Evolutionary conservation across 2,888 invertebrate species (phyloP).

Genomic region (Lasioglossum marginatum): DNA sequence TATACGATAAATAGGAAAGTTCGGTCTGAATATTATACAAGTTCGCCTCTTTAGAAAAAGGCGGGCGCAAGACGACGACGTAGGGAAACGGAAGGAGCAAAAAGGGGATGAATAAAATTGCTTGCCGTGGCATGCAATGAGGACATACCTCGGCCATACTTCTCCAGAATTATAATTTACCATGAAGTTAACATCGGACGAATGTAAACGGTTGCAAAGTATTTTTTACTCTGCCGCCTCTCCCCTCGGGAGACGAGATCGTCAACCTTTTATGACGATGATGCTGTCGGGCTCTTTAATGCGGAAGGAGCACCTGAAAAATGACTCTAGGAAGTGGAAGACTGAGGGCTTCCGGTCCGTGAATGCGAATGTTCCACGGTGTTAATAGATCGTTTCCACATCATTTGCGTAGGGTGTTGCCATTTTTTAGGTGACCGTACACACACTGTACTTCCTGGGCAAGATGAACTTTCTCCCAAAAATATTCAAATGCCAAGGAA

Average conservation of each 20-base stretch:
- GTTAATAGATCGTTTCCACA: conserved; percentile 44
- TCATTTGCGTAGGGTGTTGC: conserved; percentile 21
- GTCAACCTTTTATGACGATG: conserved; percentile 15
- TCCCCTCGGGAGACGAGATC: too few relatives aligned
- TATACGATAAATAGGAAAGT: conserved; percentile 51
- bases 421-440: background rate
- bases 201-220: conserved; percentile 47
- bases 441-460: background rate
- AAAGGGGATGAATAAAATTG: conserved; percentile 52
- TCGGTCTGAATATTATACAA: conserved; percentile 45
- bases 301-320: conserved; percentile 44
- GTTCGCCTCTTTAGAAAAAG: conserved; percentile 29
- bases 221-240: background rate
- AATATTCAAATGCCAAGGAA: background rate
- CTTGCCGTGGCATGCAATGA: conserved; percentile 51
- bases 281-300: conserved; percentile 46
- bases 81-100: conserved; percentile 27
- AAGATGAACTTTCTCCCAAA: background rate
- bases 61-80: background rate
- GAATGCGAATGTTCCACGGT: conserved; percentile 44
- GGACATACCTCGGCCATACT: conserved; percentile 53
- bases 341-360: conserved; percentile 32
- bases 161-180: conserved; percentile 56
- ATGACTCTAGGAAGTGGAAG: conserved; percentile 45
- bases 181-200: conserved; percentile 52